phyloP scores from a whole-genome alignment of 2,888 invertebrate species.

The Perizoma affinitatum region DNA sequence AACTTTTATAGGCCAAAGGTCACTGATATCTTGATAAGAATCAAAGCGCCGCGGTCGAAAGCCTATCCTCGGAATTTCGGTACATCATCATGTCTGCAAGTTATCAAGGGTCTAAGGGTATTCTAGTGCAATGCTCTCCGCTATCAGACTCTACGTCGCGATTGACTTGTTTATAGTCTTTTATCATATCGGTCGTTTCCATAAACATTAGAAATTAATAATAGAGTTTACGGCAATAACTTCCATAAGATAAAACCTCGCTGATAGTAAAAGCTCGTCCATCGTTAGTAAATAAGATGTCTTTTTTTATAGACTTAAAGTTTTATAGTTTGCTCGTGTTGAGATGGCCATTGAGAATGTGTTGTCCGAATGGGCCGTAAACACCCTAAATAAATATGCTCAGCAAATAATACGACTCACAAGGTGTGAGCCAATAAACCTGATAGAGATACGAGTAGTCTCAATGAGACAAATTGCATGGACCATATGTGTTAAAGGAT shows the following conservation, averaged over 20 bases:
- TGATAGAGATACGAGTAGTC: not conserved
- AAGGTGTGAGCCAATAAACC: slow-evolving; percentile 4
- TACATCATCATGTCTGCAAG: slow-evolving; percentile 43
- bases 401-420: slow-evolving; percentile 38
- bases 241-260: slow-evolving; percentile 49
- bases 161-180: slow-evolving; percentile 73
- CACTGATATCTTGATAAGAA: slow-evolving; percentile 26
- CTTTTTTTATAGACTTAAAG: slow-evolving; percentile 32
- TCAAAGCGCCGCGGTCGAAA: slow-evolving; percentile 46
- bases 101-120: slow-evolving; percentile 68
- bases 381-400: slow-evolving; percentile 48
- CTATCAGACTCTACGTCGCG: slow-evolving; percentile 65
- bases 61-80: slow-evolving; percentile 52
- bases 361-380: slow-evolving; percentile 42
- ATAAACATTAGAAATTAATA: slow-evolving; percentile 64
- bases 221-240: slow-evolving; percentile 65
- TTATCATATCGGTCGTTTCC: slow-evolving; percentile 64
- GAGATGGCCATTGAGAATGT: slow-evolving; percentile 41
- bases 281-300: slow-evolving; percentile 37
- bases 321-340: slow-evolving; percentile 37
- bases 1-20: slow-evolving; percentile 31
- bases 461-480: not conserved
- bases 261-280: slow-evolving; percentile 28
- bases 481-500: no score
- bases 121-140: slow-evolving; percentile 69